Conservation (phyloP, 1,140 invertebrate species). For the Phymastichus coffea region DNA sequence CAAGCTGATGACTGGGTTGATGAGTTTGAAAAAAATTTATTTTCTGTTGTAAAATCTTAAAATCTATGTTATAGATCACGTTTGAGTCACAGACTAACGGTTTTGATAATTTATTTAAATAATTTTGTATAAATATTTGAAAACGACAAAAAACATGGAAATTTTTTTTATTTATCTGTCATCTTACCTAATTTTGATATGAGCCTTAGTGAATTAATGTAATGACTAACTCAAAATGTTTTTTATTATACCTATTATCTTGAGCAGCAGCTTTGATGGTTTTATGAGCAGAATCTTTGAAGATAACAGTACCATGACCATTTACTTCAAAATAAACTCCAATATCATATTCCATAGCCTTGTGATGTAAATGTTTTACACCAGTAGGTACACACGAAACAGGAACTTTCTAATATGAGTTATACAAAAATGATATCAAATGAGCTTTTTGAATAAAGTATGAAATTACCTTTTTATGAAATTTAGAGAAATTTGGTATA, state of each 20-base stretch:
- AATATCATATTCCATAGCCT: slow-evolving; percentile 88
- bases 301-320: slow-evolving; percentile 94
- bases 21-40: too few relatives aligned
- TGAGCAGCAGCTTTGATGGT: slow-evolving; percentile 52
- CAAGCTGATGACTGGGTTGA: too few relatives aligned
- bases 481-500: slow-evolving; percentile 5
- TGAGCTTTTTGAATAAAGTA: too few relatives aligned
- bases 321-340: slow-evolving; percentile 99
- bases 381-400: slow-evolving; percentile 91
- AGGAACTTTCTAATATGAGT: slow-evolving; percentile 70
- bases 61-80: too few relatives aligned
- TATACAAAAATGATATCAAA: background rate
- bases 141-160: too few relatives aligned
- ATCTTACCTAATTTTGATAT: too few relatives aligned
- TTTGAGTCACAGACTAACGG: too few relatives aligned
- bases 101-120: too few relatives aligned
- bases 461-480: background rate
- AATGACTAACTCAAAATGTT: slow-evolving; percentile 11
- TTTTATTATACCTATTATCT: slow-evolving; percentile 35
- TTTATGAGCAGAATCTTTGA: slow-evolving; percentile 67
- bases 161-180: too few relatives aligned
- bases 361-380: slow-evolving; percentile 97
- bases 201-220: too few relatives aligned
- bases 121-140: too few relatives aligned
- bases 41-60: too few relatives aligned